A percentile compares a stretch with the other conserved stretches of the same genome.
Evolutionary conservation across 2,888 invertebrate species (phyloP).

Genomic region (Syrphus vitripennis): DNA sequence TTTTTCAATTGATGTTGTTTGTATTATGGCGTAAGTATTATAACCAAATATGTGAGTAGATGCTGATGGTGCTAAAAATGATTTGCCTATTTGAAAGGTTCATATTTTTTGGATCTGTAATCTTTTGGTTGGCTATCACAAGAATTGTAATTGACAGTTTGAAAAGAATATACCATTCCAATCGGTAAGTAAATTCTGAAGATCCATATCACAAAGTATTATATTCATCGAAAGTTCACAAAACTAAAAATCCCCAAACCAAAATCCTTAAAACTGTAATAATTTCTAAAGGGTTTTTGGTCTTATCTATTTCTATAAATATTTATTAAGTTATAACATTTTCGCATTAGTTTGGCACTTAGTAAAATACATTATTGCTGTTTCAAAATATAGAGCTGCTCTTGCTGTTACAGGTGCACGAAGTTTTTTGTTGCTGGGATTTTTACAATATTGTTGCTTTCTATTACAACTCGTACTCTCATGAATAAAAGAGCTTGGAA

Average conservation of each 20-base stretch:
- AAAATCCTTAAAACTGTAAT: not conserved
- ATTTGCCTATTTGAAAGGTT: conserved; percentile 32
- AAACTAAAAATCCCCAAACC: too few species aligned
- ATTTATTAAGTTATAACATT: too few species aligned
- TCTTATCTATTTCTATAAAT: too few species aligned
- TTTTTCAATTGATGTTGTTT: conserved; percentile 32
- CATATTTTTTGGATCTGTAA: conserved; percentile 40
- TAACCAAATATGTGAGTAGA: too few species aligned
- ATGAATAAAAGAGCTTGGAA: conserved; percentile 21
- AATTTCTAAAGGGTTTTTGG: too few species aligned
- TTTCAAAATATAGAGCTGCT: not conserved
- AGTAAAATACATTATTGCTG: too few species aligned
- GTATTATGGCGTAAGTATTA: conserved; percentile 42
- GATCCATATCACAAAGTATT: not conserved
- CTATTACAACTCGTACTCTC: not conserved
- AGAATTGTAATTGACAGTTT: conserved; percentile 14
- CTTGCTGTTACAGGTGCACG: not conserved
- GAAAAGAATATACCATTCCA: conserved; percentile 1
- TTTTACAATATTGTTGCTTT: conserved; percentile 13
- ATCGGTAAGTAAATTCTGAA: not conserved
- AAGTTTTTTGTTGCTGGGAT: not conserved
- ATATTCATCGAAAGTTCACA: too few species aligned
- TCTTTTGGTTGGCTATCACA: conserved; percentile 40
- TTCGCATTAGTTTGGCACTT: too few species aligned
- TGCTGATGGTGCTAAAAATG: too few species aligned